Evolutionary conservation across 2,113 vertebrate species (phyloP), one percentile per base, ranked within the genome.

Genomic region (Dromiciops gliroides): DNA sequence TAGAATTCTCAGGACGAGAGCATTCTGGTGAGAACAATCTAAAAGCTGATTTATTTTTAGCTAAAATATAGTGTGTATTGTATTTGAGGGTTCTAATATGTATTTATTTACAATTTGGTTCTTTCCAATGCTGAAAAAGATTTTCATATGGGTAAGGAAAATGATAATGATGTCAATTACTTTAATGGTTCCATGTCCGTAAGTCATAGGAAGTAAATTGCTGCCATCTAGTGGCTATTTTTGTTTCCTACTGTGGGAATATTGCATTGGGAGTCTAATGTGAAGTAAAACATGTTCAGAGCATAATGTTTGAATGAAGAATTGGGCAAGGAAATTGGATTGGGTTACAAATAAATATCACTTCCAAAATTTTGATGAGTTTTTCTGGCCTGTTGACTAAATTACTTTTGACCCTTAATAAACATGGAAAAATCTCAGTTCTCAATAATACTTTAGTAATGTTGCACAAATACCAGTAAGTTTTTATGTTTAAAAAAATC

Each of bases 1-100:
- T 99, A 92, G 97, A 99, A 98, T 99, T 99, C 98, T 98, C 97
- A 52, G 99, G 99, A 93, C 98, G 99, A 96, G 99, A 99, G 96
- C 99, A 99, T 98, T 99, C 99, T 67, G 99, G 99, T 99, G 96
- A 96, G 98, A 95, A 92, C 89, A 48, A 94, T 49, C 4, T 91
- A 37, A 97, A 91, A 94, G 89, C 92, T 8, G 51, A 94, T 96
- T 97, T 94, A 89, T 94, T 92, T 92, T 93, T 14, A 48, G 89
- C 6, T 96, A 95, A 94, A 26, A 92, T 12, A 93, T 50, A 75
- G 23, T 83, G 37, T 25, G 47, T 67, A 90, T 94, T 92, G 51
- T 8, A 90, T 94, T 94, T 91, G 52, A 90, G 93, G 10, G 19
- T 19, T 95, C 92, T 93, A 25, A 90, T 75, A 53, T 94, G 60